Percentiles rank a stretch among this genome's conserved stretches.
phyloP scores from a whole-genome alignment of 1,140 invertebrate species.

The Penaeus vannamei region DNA sequence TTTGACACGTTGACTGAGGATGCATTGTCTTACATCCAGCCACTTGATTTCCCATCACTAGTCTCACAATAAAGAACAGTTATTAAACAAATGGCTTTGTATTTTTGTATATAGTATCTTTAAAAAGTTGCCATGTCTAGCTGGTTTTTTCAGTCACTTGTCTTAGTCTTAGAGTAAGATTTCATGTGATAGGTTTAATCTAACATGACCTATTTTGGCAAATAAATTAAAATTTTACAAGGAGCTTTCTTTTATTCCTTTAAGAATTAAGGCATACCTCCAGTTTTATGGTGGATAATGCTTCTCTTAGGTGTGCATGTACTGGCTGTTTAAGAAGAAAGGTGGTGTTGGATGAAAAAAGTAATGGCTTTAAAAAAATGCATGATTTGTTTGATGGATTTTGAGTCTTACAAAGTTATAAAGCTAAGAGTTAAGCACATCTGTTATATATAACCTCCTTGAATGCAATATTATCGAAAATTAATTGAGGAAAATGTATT shows the following conservation, averaged over 20 bases:
- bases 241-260: not conserved
- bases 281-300: too few species aligned
- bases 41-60: constrained; percentile 23
- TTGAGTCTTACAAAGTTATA: too few species aligned
- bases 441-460: too few species aligned
- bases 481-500: too few species aligned
- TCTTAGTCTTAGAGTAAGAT: constrained; percentile 41
- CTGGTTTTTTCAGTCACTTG: constrained; percentile 41
- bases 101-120: constrained; percentile 42
- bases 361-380: too few species aligned
- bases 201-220: constrained; percentile 41
- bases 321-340: too few species aligned
- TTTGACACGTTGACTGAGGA: constrained; percentile 36
- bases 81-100: constrained; percentile 41
- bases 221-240: constrained; percentile 17
- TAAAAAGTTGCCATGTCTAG: constrained; percentile 38
- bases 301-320: too few species aligned
- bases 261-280: too few species aligned
- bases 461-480: too few species aligned
- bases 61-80: constrained; percentile 17
- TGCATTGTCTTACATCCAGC: constrained; percentile 28
- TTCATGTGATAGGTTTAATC: constrained; percentile 44
- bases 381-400: too few species aligned
- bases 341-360: too few species aligned
- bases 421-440: too few species aligned